Conservation (phyloP, 2,888 invertebrate species). For the Synergus umbraculus region DNA sequence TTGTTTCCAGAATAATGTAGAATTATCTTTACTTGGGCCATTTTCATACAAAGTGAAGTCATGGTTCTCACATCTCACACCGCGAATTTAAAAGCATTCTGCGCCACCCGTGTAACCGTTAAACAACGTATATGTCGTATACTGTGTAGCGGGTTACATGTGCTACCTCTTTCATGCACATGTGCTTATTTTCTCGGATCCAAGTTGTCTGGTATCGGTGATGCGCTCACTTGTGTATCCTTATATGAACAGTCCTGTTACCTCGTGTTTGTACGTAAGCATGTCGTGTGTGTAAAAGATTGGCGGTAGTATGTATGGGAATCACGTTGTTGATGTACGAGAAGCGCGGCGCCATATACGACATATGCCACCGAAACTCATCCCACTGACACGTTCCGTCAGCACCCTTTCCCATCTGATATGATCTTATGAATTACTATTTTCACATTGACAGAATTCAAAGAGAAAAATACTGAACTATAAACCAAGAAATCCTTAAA, state of each 20-base stretch:
- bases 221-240: not conserved
- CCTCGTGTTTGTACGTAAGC: not conserved
- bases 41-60: not conserved
- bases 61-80: not conserved
- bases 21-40: not conserved
- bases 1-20: not conserved
- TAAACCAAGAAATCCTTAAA: not conserved
- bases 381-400: conserved; percentile 44
- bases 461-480: not conserved
- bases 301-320: conserved; percentile 68
- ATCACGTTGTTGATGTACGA: conserved; percentile 73
- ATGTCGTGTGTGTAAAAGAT: conserved; percentile 46
- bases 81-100: not conserved
- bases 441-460: conserved; percentile 57
- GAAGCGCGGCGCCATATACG: conserved; percentile 61
- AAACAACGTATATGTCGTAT: not conserved
- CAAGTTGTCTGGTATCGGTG: not conserved
- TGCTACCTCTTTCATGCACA: not conserved
- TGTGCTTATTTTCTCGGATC: not conserved
- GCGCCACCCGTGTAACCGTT: not conserved
- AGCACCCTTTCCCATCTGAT: conserved; percentile 48
- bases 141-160: not conserved
- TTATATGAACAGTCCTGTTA: not conserved
- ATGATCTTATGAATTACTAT: conserved; percentile 60
- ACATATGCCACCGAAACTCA: conserved; percentile 61